Base-by-base conservation (phyloP, 1,140 invertebrate genomes). In the Brachionus paranguensis region DNA sequence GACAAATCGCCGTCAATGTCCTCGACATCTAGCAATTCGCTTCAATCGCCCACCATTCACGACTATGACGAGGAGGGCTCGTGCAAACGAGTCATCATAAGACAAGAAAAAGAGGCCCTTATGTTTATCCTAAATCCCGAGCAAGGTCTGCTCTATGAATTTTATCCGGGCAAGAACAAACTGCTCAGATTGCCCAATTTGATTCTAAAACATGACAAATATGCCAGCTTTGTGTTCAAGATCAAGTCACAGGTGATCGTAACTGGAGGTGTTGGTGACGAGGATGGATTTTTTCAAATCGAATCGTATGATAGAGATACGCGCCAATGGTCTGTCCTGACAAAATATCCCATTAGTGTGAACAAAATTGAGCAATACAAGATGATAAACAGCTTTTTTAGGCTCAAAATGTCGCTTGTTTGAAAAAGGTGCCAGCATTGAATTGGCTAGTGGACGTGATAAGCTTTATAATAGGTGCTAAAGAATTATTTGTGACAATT, bases 101-200 rank as follows among this genome's bases (percentile, higher is more conserved):
- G 45, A 50, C 72, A 76, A 47, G 64, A 81, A 68, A 81, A 68
- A 64, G 78, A 81, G 41, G 78, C 78, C 6, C 53, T 81, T 0
- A 60, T 81, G 8, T 81, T 45, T 37, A 60, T 81, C 3, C 53
- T 81, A 12, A 64, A 68, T 68, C 53, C 78, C 11, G 78, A 81
- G 14, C 53, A 68, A 45, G 78, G 78, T 20, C 2, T 68, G 3
- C n/a, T 81, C 12, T 81, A 81, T 55, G 78, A 81, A 17, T 81
- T 81, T 33, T 81, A 81, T 81, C 78, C 78, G 20, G 78, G 20
- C 7, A 81, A 60, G 8, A 81, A 81, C 14, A 81, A 81, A 37
- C 33, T 81, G 10, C 53, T 60, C 8, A 81, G 60, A 64, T 11
- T 81, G 27, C 53, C 78, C 7, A 81, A 81, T 81, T 65, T 81